Percentiles rank a stretch among this genome's conserved stretches.
Evolutionary conservation across 2,888 invertebrate species (phyloP).

Genomic region (Andrena bicolor): DNA sequence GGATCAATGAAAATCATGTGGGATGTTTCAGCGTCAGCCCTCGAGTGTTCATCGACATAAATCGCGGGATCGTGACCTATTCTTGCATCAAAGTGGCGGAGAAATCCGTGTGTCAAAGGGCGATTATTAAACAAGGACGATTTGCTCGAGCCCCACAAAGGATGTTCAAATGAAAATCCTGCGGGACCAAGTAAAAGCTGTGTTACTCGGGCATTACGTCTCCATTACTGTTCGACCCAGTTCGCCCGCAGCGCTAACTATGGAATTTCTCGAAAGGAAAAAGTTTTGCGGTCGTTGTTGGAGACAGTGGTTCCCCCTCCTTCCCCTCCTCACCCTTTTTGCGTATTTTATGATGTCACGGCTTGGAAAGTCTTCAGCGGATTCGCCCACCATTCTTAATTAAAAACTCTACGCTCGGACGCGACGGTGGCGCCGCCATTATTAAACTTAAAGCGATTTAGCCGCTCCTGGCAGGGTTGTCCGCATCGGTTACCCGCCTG

Average conservation of each 20-base stretch:
- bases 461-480: not conserved
- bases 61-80: not conserved
- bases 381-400: constrained; percentile 46
- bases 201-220: constrained; percentile 35
- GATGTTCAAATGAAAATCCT: constrained; percentile 17
- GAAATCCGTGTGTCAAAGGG: not conserved
- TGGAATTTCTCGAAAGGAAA: constrained; percentile 22
- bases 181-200: constrained; percentile 20
- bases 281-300: constrained; percentile 30
- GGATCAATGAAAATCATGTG: too few relatives aligned
- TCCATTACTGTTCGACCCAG: constrained; percentile 21
- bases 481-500: constrained; percentile 10
- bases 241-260: constrained; percentile 10
- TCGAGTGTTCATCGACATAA: constrained; percentile 1
- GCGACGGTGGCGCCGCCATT: constrained; percentile 13
- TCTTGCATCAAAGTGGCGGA: not conserved
- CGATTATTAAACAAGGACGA: constrained; percentile 18
- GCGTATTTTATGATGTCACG: constrained; percentile 27
- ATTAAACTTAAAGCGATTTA: constrained; percentile 38
- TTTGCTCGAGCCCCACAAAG: not conserved
- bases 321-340: not conserved
- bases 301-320: not conserved
- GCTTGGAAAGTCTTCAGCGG: constrained; percentile 18
- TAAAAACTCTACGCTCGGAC: constrained; percentile 42
- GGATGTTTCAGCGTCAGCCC: not conserved